phyloP scores from a whole-genome alignment of 2,113 vertebrate genomes.

The Cheirogaleus medius region DNA sequence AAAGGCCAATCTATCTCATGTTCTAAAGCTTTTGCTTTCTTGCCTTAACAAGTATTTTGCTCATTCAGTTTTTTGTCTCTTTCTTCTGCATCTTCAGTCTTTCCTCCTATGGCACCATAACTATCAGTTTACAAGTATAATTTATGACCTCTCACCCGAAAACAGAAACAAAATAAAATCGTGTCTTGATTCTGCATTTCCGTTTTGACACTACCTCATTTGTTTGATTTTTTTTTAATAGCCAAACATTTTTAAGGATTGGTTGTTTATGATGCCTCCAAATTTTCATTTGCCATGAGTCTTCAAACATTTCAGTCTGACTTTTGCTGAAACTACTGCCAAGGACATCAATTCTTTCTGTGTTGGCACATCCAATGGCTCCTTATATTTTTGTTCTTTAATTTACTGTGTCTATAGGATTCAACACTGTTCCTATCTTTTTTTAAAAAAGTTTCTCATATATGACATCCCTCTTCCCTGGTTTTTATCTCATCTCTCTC shows the following conservation, averaged over 20 bases:
- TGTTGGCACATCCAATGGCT: neutral
- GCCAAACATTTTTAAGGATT: neutral
- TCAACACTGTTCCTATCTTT: neutral
- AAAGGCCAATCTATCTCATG: neutral
- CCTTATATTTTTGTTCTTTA: neutral
- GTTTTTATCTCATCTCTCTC: conserved; percentile 27
- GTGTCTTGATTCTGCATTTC: neutral
- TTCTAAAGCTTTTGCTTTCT: neutral
- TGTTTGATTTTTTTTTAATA: conserved; percentile 8
- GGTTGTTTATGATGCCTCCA: neutral
- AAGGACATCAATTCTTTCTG: neutral
- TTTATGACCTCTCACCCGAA: neutral
- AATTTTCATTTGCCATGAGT: neutral
- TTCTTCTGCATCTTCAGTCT: neutral
- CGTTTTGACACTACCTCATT: neutral
- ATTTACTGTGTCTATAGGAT: neutral
- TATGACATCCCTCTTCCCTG: neutral
- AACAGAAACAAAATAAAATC: neutral
- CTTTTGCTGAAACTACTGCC: neutral
- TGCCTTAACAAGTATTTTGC: neutral
- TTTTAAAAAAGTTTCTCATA: neutral
- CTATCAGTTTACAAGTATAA: neutral
- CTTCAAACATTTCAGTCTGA: neutral
- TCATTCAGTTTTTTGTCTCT: neutral
- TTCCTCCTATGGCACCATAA: neutral